Evolutionary conservation across 92 coral and sea anemone genomes (phyloP).

Genomic region (Porites cylindrica): DNA sequence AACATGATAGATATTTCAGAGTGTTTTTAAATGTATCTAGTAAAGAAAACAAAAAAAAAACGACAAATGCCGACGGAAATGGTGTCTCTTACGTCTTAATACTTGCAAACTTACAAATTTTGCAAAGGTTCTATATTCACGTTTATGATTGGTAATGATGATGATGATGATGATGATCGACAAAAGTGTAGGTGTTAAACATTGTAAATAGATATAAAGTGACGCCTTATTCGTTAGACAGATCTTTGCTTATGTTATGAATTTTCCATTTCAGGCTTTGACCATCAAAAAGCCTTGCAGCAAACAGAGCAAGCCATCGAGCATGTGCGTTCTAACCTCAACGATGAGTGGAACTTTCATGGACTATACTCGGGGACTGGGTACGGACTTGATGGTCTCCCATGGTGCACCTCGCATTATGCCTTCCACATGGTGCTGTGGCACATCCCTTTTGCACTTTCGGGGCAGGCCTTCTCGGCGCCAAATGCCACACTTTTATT

Average conservation of each 20-base stretch:
- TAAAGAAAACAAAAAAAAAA: not conserved
- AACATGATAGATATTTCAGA: not conserved
- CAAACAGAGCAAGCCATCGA: constrained; percentile 48
- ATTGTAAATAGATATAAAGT: too few species aligned
- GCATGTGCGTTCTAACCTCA: constrained; percentile 48
- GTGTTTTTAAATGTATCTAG: not conserved
- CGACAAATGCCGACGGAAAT: too few species aligned
- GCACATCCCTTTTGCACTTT: constrained; percentile 52
- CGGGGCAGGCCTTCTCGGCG: constrained; percentile 54
- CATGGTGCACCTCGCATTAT: constrained; percentile 60
- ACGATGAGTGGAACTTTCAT: constrained; percentile 55
- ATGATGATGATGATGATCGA: too few species aligned
- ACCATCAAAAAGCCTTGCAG: constrained; percentile 17
- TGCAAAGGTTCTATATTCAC: too few species aligned
- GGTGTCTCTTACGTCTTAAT: too few species aligned
- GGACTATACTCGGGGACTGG: constrained; percentile 54
- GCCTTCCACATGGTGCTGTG: constrained; percentile 55
- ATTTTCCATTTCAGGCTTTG: constrained; percentile 11
- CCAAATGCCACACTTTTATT: constrained; percentile 45
- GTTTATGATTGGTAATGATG: too few species aligned
- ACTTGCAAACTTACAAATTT: too few species aligned
- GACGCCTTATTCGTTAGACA: not conserved
- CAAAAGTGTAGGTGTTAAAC: too few species aligned
- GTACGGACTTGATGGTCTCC: constrained; percentile 60
- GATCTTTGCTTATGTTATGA: not conserved